These are phyloP conservation scores for Chelon labrosus DNA, from an alignment of 2,797 vertebrate species.

Conservation along the genomic window DNA sequence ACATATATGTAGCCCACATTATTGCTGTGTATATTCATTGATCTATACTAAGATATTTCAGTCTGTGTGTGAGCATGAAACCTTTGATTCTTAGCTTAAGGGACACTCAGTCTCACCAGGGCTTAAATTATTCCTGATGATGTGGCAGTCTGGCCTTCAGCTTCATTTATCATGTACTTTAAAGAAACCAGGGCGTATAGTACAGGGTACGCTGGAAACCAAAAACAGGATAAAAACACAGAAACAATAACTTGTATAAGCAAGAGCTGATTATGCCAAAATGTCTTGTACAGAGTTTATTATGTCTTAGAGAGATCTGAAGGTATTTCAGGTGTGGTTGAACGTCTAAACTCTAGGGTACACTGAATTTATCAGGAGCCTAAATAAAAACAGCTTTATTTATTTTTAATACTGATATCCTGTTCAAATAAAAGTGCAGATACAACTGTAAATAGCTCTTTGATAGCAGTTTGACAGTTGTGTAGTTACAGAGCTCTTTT, in stretches of 20 bases:
- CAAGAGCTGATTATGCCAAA: constrained; percentile 12
- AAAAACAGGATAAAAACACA: neutral
- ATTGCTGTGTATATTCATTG: constrained; percentile 15
- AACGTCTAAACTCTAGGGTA: constrained; percentile 41
- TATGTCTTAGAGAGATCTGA: neutral
- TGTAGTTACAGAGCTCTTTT: constrained; percentile 48
- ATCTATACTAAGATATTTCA: neutral
- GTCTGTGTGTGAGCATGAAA: neutral
- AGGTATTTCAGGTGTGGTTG: constrained; percentile 22
- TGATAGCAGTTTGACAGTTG: constrained; percentile 73
- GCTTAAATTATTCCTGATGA: neutral
- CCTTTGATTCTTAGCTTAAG: constrained; percentile 18
- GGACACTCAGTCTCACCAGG: neutral
- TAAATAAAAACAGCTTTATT: constrained; percentile 67
- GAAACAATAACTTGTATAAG: neutral
- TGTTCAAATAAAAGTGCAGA: constrained; percentile 51
- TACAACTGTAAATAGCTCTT: constrained; percentile 72
- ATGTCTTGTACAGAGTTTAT: constrained; percentile 4
- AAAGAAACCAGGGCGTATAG: neutral
- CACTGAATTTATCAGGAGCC: constrained; percentile 52
- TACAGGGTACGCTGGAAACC: too few species aligned
- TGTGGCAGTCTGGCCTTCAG: constrained; percentile 5
- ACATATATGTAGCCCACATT: neutral
- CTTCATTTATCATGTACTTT: constrained; percentile 9
- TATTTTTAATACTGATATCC: constrained; percentile 57